Base-by-base conservation (phyloP, 2,888 invertebrate species). In the Choreutis nemorana region DNA sequence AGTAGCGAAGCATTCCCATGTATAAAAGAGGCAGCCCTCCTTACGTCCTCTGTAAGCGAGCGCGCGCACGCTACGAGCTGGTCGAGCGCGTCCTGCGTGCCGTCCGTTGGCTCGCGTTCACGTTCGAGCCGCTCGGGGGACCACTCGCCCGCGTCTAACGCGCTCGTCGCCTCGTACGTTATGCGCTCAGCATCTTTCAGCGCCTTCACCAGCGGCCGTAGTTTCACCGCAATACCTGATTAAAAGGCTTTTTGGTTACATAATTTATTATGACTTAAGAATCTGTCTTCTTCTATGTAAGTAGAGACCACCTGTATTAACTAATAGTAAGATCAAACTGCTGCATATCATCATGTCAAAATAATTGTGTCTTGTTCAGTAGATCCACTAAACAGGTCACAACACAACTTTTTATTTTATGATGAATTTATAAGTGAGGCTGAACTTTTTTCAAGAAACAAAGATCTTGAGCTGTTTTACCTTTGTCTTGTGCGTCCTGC, bases 1-100 rank as follows among this genome's bases (percentile, higher is more conserved):
- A 91, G 72, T 31, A 89, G 67, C 33, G 89, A 87, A 23, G 89
- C 89, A 59, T 91, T 91, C 34, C 90, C 91, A 71, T 91, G 94
- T 48, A 96, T 94, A 55, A 95, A 92, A 8, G 94, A 93, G 10
- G 94, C 89, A 9, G 93, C 89, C 59, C 92, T 90, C 40, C 93
- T 82, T 21, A 95, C 92, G 67, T 96, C 94, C 60, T 92, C 91
- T 1, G 90, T 91, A 14, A 97, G 83, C 5, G 91, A 90, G 53
- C 91, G 84, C 9, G 94, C 89, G 52, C 93, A 91, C 6, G 90
- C 89, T 37, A 95, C 88, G 34, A 97, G 81, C 61, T 93, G 92
- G 64, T 95, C 95, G 22, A 97, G 75, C 20, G 91, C 90, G 62
- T 95, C 94, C 10, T 89, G 88, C 36, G 84, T 85, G 25, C 78